Base-by-base conservation (phyloP, 2,113 vertebrate species). In the Lasiurus borealis region DNA sequence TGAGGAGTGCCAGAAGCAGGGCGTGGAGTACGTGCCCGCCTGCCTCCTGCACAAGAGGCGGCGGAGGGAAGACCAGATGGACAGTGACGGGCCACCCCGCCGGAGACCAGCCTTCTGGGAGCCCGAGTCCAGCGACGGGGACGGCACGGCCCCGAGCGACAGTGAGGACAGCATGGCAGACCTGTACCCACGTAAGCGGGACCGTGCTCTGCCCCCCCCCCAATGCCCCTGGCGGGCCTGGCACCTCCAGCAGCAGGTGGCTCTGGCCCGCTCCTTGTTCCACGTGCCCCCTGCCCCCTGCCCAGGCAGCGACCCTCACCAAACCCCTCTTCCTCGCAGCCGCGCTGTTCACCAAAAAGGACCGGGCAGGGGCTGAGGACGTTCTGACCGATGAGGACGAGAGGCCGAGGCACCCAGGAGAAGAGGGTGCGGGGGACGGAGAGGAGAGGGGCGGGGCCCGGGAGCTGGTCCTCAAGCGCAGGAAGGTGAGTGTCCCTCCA, bases 81-180 rank as follows among this genome's bases (percentile, higher is more conserved):
- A 98, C 0, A 18, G 96, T 1, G 82, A 80, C 18, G n/a, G n/a
- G 23, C 76, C 95, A 1, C 77, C 85, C 0, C 8, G 14, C 7
- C 85, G 94, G 0, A 97, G 85, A 5, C 97, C 88, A 16, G 95
- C 96, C 29, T 95, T 98, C 77, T 99, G 99, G 98, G 98, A 99
- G 23, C 98, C 99, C 0, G 78, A 94, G 0, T 98, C 98, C 97
- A 99, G 99, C 0, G 98, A 98, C 0, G 98, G 98, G 0, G 98
- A 98, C 0, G 97, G 97, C 0, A 21, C 54, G 0, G 48, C 82
- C 44, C 21, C 23, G 0, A 16, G 36, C 3, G 98, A 99, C 73
- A 99, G 99, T 0, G 99, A 99, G 0, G 99, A 99, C 98, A 99
- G 99, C 98, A 98, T 99, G 99, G 99, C 99, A 3, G 99, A 99